Evolutionary conservation across 2,797 vertebrate species (phyloP).

Genomic region (Mormyrus proboscirostris): DNA sequence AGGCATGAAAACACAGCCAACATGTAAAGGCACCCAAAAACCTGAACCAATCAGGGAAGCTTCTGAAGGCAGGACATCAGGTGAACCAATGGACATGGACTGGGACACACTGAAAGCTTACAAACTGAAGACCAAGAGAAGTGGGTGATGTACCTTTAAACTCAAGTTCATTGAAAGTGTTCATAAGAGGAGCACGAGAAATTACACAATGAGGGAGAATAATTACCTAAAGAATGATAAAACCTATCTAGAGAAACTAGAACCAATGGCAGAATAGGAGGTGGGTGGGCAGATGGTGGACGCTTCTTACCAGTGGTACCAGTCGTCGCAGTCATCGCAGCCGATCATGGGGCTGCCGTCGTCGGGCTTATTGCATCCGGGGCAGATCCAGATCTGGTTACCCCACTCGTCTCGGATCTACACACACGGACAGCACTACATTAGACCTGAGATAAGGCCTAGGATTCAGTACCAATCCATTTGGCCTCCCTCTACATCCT

Average conservation of each 20-base stretch:
- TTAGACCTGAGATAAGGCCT: not conserved
- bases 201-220: not conserved
- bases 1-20: not conserved
- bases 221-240: not conserved
- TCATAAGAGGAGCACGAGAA: not conserved
- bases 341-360: slow-evolving; percentile 99
- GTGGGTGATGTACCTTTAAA: not conserved
- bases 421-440: not conserved
- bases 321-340: slow-evolving; percentile 94
- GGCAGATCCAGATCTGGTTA: slow-evolving; percentile 98
- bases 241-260: not conserved
- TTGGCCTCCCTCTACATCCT: not conserved
- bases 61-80: not conserved
- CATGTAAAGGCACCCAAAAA: not conserved
- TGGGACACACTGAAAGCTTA: not conserved
- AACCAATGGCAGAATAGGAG: not conserved
- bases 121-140: not conserved
- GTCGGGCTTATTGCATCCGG: slow-evolving; percentile 93
- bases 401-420: slow-evolving; percentile 94
- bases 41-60: not conserved
- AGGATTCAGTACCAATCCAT: not conserved
- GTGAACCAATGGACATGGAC: not conserved
- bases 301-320: slow-evolving; percentile 93
- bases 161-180: not conserved
- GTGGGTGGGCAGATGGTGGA: not conserved